Base-by-base conservation (phyloP, 2,888 invertebrate genomes). In the Synergus itoensis region DNA sequence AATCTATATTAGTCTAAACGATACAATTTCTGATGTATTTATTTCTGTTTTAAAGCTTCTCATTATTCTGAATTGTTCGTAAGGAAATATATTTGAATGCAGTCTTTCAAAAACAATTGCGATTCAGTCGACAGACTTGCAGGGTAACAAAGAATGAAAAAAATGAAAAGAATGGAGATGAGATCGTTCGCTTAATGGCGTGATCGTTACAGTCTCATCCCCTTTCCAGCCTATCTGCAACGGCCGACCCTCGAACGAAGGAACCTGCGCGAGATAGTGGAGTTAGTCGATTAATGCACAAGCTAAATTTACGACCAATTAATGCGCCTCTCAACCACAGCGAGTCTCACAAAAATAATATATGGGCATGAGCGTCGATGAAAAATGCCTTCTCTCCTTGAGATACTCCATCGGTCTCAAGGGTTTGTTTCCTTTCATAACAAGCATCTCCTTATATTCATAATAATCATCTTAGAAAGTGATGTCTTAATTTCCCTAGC, bases 271-370 rank as follows among this genome's bases (percentile, higher is more conserved):
- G 84, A 88, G 88, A 89, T 89, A 87, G 89, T 85, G 82, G 83
- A 88, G 88, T 89, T 89, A 86, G 88, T 86, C 87, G 87, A 89
- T 90, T 89, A 89, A 90, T 87, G 86, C 86, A 85, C 69, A 81
- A 84, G 78, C 80, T 77, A 84, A 88, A 90, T 90, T 90, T 90
- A 89, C 86, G 87, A 88, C 83, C 89, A 87, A 89, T 89, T 90
- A 90, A 90, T 88, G 87, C 88, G 86, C 87, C 86, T 83, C 82
- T 81, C 83, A 82, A 82, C 83, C 83, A 82, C 80, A 65, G 69
- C 79, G 79, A 80, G 82, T 81, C 81, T 78, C 78, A 81, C 80
- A 78, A 83, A 85, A 86, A 85, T 85, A 86, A 84, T 84, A 82
- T 86, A 87, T 85, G 84, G 82, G 81, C 36, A 41, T 28, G 67